Percentiles rank a stretch among this genome's conserved stretches.
Conservation (phyloP, 2,113 vertebrate species). For the Plotosus lineatus region DNA sequence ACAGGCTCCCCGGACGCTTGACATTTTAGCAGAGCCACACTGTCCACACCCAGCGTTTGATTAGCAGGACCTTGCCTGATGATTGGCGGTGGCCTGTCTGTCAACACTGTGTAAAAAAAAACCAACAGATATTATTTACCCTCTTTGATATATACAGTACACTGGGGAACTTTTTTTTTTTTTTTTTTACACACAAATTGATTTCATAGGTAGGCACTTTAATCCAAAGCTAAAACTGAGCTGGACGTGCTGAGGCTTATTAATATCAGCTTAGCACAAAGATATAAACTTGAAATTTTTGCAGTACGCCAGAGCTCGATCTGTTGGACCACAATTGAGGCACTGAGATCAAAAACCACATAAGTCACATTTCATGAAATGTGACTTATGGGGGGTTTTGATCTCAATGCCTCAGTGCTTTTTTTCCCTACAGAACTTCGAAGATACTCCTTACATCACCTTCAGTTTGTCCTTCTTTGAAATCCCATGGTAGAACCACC, state of each 20-base stretch:
- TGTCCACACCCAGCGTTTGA: constrained; percentile 89
- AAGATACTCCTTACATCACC: neutral
- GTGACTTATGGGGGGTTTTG: too few relatives aligned
- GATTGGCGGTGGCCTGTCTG: constrained; percentile 95
- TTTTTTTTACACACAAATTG: too few relatives aligned
- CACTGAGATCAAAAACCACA: too few relatives aligned
- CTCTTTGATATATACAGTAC: neutral
- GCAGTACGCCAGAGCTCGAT: neutral
- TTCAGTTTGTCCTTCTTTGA: neutral
- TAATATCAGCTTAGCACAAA: neutral
- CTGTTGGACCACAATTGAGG: neutral
- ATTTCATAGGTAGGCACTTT: neutral
- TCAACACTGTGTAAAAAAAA: constrained; percentile 77
- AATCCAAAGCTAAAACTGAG: neutral
- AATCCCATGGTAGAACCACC: neutral
- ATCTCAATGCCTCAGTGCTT: too few relatives aligned
- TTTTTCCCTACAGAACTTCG: neutral
- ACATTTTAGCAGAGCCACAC: constrained; percentile 89
- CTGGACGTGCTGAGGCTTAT: neutral
- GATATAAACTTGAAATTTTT: neutral
- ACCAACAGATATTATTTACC: neutral
- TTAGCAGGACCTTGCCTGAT: constrained; percentile 95
- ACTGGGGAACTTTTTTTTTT: neutral
- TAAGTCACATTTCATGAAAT: too few relatives aligned
- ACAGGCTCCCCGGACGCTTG: constrained; percentile 93